These are phyloP conservation scores for Tenrec ecaudatus DNA, from an alignment of 2,113 vertebrate genomes.

Conservation along the genomic window DNA sequence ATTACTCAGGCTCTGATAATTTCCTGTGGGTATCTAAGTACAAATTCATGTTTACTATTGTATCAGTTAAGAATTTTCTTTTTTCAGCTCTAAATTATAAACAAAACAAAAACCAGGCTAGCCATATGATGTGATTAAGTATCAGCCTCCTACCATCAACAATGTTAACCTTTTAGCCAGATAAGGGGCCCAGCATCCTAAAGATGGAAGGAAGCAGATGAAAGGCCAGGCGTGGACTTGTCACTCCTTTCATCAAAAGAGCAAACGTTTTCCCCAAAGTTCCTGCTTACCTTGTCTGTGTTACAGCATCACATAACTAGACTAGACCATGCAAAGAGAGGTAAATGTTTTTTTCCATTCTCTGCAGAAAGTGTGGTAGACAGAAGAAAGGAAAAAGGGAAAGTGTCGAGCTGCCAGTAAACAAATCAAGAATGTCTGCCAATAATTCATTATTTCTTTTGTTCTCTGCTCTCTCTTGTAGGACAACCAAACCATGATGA, in stretches of 20 bases:
- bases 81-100: background rate
- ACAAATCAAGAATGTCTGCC: background rate
- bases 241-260: background rate
- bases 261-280: background rate
- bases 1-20: background rate
- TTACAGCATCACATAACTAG: background rate
- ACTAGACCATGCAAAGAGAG: background rate
- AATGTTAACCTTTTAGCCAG: slow-evolving; percentile 7
- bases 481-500: background rate
- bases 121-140: background rate
- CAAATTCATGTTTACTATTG: background rate
- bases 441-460: background rate
- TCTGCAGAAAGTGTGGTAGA: background rate
- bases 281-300: background rate
- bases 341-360: slow-evolving; percentile 42
- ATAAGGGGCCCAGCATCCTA: background rate
- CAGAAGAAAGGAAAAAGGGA: background rate
- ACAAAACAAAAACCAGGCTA: background rate
- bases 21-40: background rate
- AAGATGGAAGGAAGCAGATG: background rate
- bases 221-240: background rate
- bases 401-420: background rate
- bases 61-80: background rate
- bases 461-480: background rate
- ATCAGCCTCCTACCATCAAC: background rate